Conservation (phyloP, 2,797 vertebrate species). For the Threskiornis aethiopicus region DNA sequence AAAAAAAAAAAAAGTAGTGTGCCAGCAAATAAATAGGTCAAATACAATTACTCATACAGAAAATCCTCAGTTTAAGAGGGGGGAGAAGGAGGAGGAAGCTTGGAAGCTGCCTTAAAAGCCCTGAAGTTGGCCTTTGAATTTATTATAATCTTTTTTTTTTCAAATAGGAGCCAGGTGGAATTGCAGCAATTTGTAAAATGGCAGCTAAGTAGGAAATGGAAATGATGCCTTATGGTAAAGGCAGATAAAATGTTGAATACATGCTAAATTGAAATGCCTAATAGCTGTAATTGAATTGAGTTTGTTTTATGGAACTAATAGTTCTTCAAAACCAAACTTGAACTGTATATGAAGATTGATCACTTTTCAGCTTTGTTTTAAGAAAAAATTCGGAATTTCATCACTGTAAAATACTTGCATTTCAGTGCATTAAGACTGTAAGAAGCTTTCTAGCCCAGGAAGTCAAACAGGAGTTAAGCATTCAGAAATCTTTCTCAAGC, state of each 20-base stretch:
- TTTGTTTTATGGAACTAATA: background rate
- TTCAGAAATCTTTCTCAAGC: background rate
- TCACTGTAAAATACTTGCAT: background rate
- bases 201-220: background rate
- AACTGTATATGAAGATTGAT: background rate
- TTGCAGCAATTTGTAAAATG: conserved; percentile 31
- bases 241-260: background rate
- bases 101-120: conserved; percentile 17
- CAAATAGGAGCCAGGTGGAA: background rate
- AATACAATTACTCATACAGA: conserved; percentile 56
- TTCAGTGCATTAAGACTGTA: background rate
- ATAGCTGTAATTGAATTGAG: background rate
- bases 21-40: conserved; percentile 63
- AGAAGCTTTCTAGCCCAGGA: background rate
- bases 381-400: background rate
- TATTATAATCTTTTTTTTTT: background rate
- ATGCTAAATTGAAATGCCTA: background rate
- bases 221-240: background rate
- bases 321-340: background rate
- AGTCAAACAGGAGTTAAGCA: background rate
- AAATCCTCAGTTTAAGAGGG: conserved; percentile 19
- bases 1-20: background rate
- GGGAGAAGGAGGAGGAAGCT: background rate
- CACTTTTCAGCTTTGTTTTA: background rate
- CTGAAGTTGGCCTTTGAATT: conserved; percentile 22